Evolutionary conservation across 2,113 vertebrate species (phyloP).

Genomic region (Eonycteris spelaea): DNA sequence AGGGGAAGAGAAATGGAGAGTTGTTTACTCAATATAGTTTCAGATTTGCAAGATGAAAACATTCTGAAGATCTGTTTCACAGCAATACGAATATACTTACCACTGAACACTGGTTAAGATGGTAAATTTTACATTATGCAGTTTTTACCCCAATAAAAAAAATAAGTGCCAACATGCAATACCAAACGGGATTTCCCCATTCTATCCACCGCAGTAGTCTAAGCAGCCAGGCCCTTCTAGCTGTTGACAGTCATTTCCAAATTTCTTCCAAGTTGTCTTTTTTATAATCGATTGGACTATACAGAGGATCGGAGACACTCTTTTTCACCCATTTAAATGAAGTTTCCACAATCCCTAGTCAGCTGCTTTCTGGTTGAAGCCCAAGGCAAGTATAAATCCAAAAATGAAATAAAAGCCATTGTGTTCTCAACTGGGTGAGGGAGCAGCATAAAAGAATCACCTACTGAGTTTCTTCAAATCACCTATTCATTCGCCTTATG

Average conservation of each 20-base stretch:
- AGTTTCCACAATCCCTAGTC: not conserved
- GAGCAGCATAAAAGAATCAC: not conserved
- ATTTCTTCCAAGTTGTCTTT: constrained; percentile 1
- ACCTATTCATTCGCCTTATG: not conserved
- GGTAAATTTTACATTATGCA: not conserved
- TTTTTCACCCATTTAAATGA: not conserved
- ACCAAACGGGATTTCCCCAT: not conserved
- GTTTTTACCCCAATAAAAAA: not conserved
- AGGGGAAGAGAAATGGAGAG: not conserved
- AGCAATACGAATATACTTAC: not conserved
- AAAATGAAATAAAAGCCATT: not conserved
- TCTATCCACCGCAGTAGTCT: not conserved
- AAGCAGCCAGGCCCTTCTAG: not conserved
- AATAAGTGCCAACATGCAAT: not conserved
- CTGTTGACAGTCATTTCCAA: not conserved
- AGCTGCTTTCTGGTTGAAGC: not conserved
- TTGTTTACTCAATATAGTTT: not conserved
- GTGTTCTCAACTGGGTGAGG: not conserved
- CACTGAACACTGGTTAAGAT: not conserved
- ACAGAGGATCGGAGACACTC: not conserved
- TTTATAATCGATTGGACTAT: not conserved
- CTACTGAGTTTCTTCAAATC: not conserved
- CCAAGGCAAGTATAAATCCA: not conserved
- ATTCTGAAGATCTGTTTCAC: not conserved
- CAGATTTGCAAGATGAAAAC: not conserved